A percentile compares a stretch with the other conserved stretches of the same genome.
phyloP scores from a whole-genome alignment of 2,797 vertebrate genomes.

The Mormyrus hasselquistii region DNA sequence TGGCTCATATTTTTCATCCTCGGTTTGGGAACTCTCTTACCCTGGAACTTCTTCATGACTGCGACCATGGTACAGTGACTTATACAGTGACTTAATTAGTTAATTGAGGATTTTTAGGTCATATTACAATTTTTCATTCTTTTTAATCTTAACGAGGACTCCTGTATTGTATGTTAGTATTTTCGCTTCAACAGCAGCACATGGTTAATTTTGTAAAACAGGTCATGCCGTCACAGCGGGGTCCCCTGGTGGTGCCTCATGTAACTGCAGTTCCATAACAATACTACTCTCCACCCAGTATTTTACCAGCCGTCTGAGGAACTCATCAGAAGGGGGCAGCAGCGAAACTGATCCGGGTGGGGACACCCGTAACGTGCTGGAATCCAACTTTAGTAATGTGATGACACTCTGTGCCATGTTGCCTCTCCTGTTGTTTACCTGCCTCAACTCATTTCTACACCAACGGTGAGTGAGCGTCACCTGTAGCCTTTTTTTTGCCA shows the following conservation, averaged over 20 bases:
- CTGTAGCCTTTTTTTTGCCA: background rate
- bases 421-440: constrained; percentile 77
- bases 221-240: background rate
- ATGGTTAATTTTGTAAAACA: background rate
- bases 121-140: background rate
- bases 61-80: constrained; percentile 65
- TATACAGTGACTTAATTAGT: background rate
- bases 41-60: constrained; percentile 94
- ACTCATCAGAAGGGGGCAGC: background rate
- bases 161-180: background rate
- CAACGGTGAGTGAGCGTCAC: constrained; percentile 59
- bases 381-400: constrained; percentile 74
- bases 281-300: constrained; percentile 57
- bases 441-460: constrained; percentile 83
- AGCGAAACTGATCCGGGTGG: rapidly evolving
- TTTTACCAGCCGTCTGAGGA: constrained; percentile 66
- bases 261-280: background rate
- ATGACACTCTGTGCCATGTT: constrained; percentile 86
- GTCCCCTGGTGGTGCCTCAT: background rate
- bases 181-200: background rate
- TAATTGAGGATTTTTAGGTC: background rate
- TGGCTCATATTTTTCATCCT: constrained; percentile 83
- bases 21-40: constrained; percentile 78
- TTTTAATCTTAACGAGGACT: background rate
- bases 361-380: constrained; percentile 39